phyloP scores from a whole-genome alignment of 2,797 vertebrate genomes.

The Novumbra hubbsi region DNA sequence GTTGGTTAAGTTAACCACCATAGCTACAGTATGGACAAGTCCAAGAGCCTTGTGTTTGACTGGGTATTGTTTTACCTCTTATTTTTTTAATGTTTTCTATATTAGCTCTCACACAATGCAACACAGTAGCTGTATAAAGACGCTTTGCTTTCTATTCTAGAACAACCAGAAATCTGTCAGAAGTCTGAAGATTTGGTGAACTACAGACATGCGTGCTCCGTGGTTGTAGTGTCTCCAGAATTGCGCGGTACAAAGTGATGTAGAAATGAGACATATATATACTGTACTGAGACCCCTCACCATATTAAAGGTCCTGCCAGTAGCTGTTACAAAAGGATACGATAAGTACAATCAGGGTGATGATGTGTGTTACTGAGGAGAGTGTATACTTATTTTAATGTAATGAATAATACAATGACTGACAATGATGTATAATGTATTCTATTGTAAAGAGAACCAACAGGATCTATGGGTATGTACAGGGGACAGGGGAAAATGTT shows the following conservation, averaged over 20 bases:
- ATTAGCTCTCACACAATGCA: constrained; percentile 56
- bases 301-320: constrained; percentile 55
- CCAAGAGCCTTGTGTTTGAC: constrained; percentile 39
- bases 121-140: constrained; percentile 43
- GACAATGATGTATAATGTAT: constrained; percentile 76
- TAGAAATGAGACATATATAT: constrained; percentile 50
- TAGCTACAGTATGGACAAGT: constrained; percentile 18
- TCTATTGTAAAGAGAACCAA: constrained; percentile 54
- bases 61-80: constrained; percentile 42
- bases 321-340: constrained; percentile 72
- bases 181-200: constrained; percentile 49
- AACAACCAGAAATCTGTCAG: constrained; percentile 49
- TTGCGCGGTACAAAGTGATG: constrained; percentile 51
- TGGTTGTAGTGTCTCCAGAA: constrained; percentile 44
- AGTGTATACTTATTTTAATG: constrained; percentile 76
- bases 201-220: constrained; percentile 39
- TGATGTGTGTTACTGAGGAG: constrained; percentile 66
- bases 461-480: constrained; percentile 62
- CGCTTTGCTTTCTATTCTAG: constrained; percentile 56
- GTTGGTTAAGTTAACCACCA: constrained; percentile 4
- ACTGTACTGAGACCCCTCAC: background rate
- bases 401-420: constrained; percentile 70
- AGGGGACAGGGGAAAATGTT: too few relatives aligned
- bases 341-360: constrained; percentile 77
- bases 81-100: constrained; percentile 45